Evolutionary conservation across 2,888 invertebrate species (phyloP).

Genomic region (Agrochola macilenta): DNA sequence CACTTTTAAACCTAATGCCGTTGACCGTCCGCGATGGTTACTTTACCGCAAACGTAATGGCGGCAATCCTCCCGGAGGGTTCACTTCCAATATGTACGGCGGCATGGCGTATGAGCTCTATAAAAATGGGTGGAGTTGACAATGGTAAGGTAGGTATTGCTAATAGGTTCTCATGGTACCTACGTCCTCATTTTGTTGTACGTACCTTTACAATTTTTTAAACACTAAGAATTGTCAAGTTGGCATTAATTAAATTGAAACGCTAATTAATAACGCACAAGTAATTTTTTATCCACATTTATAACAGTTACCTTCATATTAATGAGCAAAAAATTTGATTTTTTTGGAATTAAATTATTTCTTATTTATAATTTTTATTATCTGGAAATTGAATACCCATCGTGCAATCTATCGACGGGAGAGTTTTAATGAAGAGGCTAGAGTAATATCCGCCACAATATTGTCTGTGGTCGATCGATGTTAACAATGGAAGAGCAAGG

Average conservation of each 20-base stretch:
- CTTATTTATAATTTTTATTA: background rate
- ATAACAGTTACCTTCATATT: background rate
- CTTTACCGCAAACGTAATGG: too few relatives aligned
- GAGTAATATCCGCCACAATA: slow-evolving; percentile 67
- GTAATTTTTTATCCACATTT: background rate
- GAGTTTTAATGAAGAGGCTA: slow-evolving; percentile 67
- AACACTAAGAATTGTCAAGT: background rate
- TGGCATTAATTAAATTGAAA: background rate
- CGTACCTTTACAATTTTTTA: background rate
- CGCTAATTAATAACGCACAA: background rate
- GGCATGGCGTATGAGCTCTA: too few relatives aligned
- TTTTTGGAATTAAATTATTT: background rate
- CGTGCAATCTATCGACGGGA: slow-evolving; percentile 15
- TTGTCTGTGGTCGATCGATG: slow-evolving; percentile 61
- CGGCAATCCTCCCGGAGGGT: too few relatives aligned
- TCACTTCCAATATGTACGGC: too few relatives aligned
- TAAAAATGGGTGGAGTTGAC: too few relatives aligned
- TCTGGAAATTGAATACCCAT: slow-evolving; percentile 22
- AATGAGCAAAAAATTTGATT: background rate
- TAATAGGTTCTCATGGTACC: too few relatives aligned
- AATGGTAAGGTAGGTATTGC: too few relatives aligned
- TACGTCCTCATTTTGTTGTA: background rate
- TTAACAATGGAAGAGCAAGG: slow-evolving; percentile 47
- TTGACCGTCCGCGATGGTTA: too few relatives aligned
- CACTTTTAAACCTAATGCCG: too few relatives aligned